Evolutionary conservation across 2,113 vertebrate genomes (phyloP).

Genomic region (Paramormyrops kingsleyae): DNA sequence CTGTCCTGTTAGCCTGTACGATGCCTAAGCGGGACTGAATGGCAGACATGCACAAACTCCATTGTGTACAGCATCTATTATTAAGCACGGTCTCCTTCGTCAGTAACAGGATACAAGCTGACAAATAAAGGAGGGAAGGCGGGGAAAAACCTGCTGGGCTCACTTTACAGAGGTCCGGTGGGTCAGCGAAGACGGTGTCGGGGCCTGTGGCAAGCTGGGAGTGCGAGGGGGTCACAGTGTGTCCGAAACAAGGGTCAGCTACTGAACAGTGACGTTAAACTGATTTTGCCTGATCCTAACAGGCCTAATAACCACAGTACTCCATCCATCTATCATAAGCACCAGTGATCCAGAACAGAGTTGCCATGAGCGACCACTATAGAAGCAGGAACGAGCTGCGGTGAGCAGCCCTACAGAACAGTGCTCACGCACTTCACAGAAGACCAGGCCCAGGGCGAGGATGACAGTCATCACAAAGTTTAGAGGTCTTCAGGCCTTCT

Average conservation of each 20-base stretch:
- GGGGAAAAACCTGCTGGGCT: background rate
- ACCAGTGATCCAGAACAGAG: background rate
- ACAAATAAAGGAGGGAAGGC: slow-evolving; percentile 1
- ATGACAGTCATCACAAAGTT: background rate
- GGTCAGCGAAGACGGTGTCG: background rate
- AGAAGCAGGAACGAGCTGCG: background rate
- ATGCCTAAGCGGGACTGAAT: background rate
- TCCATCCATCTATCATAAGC: background rate
- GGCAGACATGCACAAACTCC: slow-evolving; percentile 14
- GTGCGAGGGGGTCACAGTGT: background rate
- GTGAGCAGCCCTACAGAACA: background rate
- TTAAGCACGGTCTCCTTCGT: background rate
- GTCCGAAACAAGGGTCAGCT: background rate
- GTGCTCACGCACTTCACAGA: background rate
- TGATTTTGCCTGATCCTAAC: background rate
- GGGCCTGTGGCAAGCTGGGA: background rate
- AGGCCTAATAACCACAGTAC: background rate
- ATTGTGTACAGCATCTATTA: slow-evolving; percentile 5
- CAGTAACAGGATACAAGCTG: background rate
- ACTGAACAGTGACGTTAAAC: background rate
- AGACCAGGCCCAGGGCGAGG: background rate
- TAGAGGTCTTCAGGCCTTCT: background rate
- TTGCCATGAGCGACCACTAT: background rate
- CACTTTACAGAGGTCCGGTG: background rate
- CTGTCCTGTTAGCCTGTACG: background rate